A percentile compares a stretch with the other conserved stretches of the same genome.
These are phyloP conservation scores for Holothuria scabra DNA, from an alignment of 53 echinoderm and acorn worm genomes.

Conservation along the genomic window DNA sequence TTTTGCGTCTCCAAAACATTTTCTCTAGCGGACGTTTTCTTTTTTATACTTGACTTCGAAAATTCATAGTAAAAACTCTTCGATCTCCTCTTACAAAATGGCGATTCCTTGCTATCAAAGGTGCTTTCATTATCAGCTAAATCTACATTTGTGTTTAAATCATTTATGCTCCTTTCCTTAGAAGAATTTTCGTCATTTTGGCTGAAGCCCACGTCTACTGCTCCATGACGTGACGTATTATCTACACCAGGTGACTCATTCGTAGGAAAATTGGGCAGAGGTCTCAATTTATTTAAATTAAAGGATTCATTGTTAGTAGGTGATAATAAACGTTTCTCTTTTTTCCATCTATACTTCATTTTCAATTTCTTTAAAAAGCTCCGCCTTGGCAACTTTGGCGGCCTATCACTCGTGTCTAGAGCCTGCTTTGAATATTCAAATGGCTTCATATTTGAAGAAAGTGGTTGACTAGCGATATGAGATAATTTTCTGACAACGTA, in stretches of 20 bases:
- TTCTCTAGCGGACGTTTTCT: background rate
- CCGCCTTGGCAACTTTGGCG: conserved; percentile 14
- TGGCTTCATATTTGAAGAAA: background rate
- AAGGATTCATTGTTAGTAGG: background rate
- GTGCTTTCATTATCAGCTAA: too few relatives aligned
- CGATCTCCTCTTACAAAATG: background rate
- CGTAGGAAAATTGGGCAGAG: background rate
- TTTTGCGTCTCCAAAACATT: too few relatives aligned
- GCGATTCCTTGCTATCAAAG: too few relatives aligned
- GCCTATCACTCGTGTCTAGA: background rate
- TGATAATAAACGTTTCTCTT: background rate
- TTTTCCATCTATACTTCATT: background rate
- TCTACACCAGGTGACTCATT: too few relatives aligned
- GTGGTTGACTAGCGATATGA: background rate
- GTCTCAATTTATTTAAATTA: background rate
- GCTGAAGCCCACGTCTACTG: too few relatives aligned
- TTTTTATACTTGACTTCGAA: conserved; percentile 15
- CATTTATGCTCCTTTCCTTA: too few relatives aligned
- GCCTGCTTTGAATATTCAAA: too few relatives aligned
- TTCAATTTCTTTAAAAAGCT: background rate
- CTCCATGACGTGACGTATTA: too few relatives aligned
- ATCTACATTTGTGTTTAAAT: too few relatives aligned
- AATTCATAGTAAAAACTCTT: conserved; percentile 13
- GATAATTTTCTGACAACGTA: conserved; percentile 11
- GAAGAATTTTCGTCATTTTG: too few relatives aligned